Conservation (phyloP, 2,797 vertebrate genomes). For the Chaetodon trifasciatus region DNA sequence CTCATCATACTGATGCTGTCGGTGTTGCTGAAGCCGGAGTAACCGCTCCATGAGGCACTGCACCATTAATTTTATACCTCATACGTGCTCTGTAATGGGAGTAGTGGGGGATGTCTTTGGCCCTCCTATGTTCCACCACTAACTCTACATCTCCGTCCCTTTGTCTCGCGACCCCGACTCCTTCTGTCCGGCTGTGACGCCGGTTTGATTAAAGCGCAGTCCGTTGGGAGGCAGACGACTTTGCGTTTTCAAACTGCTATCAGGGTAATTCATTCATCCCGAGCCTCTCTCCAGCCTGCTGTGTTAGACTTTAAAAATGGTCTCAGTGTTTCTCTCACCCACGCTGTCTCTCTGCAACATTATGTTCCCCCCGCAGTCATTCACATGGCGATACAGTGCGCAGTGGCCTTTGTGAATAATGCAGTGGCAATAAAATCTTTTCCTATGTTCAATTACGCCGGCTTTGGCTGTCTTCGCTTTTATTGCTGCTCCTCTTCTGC, state of each 20-base stretch:
- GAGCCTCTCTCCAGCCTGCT: constrained; percentile 8
- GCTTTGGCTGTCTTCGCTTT: constrained; percentile 35
- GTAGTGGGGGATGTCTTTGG: constrained; percentile 12
- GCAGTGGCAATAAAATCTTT: constrained; percentile 68
- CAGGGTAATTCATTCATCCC: constrained; percentile 29
- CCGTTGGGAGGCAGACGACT: constrained; percentile 16
- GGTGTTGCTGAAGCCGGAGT: constrained; percentile 68
- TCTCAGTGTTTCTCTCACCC: constrained; percentile 29
- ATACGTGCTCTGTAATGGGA: constrained; percentile 22
- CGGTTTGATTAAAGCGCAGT: constrained; percentile 24
- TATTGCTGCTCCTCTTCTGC: constrained; percentile 32
- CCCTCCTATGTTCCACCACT: constrained; percentile 13
- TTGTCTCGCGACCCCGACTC: background rate
- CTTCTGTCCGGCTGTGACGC: constrained; percentile 9
- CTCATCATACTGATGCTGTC: constrained; percentile 46
- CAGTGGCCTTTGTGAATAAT: constrained; percentile 73
- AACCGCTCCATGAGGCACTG: constrained; percentile 28
- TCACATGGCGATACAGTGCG: constrained; percentile 38
- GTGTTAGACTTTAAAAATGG: constrained; percentile 31
- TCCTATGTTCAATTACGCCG: constrained; percentile 69
- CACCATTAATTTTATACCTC: constrained; percentile 56
- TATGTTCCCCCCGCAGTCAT: constrained; percentile 46
- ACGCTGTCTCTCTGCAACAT: constrained; percentile 35
- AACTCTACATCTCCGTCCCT: constrained; percentile 30
- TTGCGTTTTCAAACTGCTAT: constrained; percentile 37